These are phyloP conservation scores for Tipula confusa DNA, from an alignment of 2,888 invertebrate species.

Conservation along the genomic window DNA sequence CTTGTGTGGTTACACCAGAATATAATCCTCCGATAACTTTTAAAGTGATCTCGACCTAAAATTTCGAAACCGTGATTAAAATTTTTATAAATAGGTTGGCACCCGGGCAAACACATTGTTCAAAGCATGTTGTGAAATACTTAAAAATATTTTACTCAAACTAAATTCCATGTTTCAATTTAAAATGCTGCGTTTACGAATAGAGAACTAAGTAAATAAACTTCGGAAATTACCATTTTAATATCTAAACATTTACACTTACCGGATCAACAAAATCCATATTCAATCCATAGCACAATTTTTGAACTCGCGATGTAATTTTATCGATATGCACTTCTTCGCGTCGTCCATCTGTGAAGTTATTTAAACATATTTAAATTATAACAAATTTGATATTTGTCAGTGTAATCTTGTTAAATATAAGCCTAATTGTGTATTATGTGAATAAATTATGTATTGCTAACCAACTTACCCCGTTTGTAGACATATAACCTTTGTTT, in stretches of 20 bases:
- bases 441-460: not conserved
- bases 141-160: too few relatives aligned
- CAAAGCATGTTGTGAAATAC: not conserved
- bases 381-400: not conserved
- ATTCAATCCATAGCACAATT: constrained; percentile 92
- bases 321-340: constrained; percentile 96
- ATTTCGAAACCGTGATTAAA: constrained; percentile 30
- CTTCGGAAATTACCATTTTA: too few relatives aligned
- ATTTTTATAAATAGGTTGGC: too few relatives aligned
- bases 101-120: too few relatives aligned
- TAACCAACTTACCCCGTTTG: not conserved
- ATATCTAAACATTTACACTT: too few relatives aligned
- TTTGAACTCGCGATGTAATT: constrained; percentile 92
- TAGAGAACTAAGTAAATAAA: too few relatives aligned
- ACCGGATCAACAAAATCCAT: constrained; percentile 96
- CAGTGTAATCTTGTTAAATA: not conserved
- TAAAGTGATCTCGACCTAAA: constrained; percentile 58
- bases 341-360: constrained; percentile 69
- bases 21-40: constrained; percentile 95
- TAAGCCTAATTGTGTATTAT: not conserved
- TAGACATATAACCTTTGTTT: constrained; percentile 3
- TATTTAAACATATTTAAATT: not conserved
- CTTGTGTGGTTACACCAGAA: constrained; percentile 93
- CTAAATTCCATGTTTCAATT: too few relatives aligned
- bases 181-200: too few relatives aligned